Evolutionary conservation across 2,113 vertebrate species (phyloP).

Genomic region (Alethe diademata): DNA sequence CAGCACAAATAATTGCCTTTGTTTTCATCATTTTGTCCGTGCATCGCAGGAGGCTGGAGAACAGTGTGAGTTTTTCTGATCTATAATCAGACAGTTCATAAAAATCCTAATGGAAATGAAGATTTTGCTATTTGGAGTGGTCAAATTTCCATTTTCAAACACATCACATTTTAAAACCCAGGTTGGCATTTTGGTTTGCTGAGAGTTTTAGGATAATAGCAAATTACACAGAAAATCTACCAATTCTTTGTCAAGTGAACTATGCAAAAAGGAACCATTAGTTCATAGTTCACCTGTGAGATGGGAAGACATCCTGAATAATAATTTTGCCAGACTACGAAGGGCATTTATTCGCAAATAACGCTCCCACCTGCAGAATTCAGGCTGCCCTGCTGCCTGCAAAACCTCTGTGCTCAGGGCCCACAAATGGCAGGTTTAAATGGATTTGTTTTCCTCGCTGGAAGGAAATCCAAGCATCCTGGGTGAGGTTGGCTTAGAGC

Average conservation of each 20-base stretch:
- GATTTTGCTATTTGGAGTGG: constrained; percentile 78
- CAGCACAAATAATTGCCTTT: constrained; percentile 75
- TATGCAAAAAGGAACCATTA: constrained; percentile 69
- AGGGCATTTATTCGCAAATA: constrained; percentile 70
- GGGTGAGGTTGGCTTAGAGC: not conserved
- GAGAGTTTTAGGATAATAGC: constrained; percentile 80
- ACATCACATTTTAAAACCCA: constrained; percentile 76
- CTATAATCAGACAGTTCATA: constrained; percentile 76
- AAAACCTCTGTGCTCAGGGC: not conserved
- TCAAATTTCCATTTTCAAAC: constrained; percentile 81
- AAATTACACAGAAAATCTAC: constrained; percentile 80
- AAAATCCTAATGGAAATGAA: constrained; percentile 77
- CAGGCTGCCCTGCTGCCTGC: not conserved
- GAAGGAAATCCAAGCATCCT: not conserved
- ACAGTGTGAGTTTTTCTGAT: constrained; percentile 65
- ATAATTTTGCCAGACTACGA: constrained; percentile 47
- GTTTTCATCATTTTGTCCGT: constrained; percentile 63
- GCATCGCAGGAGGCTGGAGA: constrained; percentile 50
- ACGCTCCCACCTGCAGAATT: constrained; percentile 19
- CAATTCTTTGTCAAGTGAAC: constrained; percentile 75
- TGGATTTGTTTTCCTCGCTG: not conserved
- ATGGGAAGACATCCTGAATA: constrained; percentile 59
- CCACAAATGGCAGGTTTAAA: not conserved
- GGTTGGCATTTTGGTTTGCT: constrained; percentile 78
- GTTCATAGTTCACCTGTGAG: constrained; percentile 70